These are phyloP conservation scores for Conistra vaccinii DNA, from an alignment of 2,888 invertebrate species.

Conservation along the genomic window DNA sequence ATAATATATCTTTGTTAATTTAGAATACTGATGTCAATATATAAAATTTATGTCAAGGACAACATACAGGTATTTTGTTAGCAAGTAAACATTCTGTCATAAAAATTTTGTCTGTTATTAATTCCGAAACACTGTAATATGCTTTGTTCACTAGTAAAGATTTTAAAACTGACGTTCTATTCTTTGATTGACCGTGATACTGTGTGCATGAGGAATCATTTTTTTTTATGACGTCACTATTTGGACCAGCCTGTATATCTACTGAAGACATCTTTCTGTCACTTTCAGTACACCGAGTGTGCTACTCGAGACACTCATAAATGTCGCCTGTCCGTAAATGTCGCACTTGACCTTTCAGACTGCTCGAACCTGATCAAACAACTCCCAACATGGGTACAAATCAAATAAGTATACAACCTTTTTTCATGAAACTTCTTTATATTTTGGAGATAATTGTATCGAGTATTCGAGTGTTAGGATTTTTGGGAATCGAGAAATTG, in stretches of 20 bases:
- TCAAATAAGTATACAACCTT: slow-evolving; percentile 14
- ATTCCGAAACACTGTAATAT: too few species aligned
- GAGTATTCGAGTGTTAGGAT: not conserved
- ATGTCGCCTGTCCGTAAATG: slow-evolving; percentile 19
- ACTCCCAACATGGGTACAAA: slow-evolving; percentile 24
- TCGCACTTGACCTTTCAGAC: slow-evolving; percentile 39
- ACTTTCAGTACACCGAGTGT: not conserved
- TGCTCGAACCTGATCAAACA: slow-evolving; percentile 33
- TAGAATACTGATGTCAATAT: too few species aligned
- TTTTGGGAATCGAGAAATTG: not conserved
- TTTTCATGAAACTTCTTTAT: slow-evolving; percentile 1
- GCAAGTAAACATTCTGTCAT: too few species aligned
- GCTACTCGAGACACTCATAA: slow-evolving; percentile 24
- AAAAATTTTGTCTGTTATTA: too few species aligned
- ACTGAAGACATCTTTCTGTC: slow-evolving; percentile 13
- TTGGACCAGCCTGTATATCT: not conserved
- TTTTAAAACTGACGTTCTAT: too few species aligned
- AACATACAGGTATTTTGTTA: too few species aligned
- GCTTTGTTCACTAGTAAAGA: too few species aligned
- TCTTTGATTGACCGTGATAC: too few species aligned
- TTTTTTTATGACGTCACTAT: too few species aligned
- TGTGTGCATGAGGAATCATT: too few species aligned
- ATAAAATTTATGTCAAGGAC: too few species aligned
- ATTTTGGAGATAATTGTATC: not conserved
- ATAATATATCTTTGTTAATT: too few species aligned